A percentile compares a stretch with the other conserved stretches of the same genome.
Conservation (phyloP, 2,113 vertebrate genomes). For the Nestor notabilis region DNA sequence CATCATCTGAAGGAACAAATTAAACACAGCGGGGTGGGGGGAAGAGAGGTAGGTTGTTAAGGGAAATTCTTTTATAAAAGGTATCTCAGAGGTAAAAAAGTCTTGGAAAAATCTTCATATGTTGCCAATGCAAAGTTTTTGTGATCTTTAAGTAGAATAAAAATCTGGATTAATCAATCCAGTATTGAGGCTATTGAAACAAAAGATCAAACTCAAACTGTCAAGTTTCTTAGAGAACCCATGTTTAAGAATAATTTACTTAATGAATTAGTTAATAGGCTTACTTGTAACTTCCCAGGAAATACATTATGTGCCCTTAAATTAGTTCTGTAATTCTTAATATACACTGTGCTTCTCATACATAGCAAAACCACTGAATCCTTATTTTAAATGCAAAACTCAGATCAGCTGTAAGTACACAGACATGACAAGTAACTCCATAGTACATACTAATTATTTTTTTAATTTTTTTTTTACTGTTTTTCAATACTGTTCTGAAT, state of each 20-base stretch:
- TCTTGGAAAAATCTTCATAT: neutral
- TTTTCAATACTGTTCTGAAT: neutral
- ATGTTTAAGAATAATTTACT: neutral
- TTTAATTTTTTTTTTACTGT: neutral
- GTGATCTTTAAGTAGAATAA: neutral
- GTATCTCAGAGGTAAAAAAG: neutral
- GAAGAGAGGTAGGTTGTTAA: neutral
- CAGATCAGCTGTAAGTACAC: neutral
- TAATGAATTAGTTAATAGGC: neutral
- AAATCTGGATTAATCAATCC: neutral
- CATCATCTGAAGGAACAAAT: neutral
- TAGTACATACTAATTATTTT: neutral
- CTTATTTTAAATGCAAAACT: neutral
- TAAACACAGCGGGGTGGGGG: neutral
- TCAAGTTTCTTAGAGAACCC: neutral
- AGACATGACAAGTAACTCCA: neutral
- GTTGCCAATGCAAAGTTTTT: neutral
- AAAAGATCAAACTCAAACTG: neutral
- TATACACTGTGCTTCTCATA: fast-evolving
- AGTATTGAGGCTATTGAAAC: neutral
- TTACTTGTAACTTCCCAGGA: neutral
- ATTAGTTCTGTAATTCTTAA: neutral
- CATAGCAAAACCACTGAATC: neutral
- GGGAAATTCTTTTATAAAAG: neutral
- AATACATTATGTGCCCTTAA: neutral